Base-by-base conservation (phyloP, 2,797 vertebrate genomes). In the Notolepis coatsorum region DNA sequence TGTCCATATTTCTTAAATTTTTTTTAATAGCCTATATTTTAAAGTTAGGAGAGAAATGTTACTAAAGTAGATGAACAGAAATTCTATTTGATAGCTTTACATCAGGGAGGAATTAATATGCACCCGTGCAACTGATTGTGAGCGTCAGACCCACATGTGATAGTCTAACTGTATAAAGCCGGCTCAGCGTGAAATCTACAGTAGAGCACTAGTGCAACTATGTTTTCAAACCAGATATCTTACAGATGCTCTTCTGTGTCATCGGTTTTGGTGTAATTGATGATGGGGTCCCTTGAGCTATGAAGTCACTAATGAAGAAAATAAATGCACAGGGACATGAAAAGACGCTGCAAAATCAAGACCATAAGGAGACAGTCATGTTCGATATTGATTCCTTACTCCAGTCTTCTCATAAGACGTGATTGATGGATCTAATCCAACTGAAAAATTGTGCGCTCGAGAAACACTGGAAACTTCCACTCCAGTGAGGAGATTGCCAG, bases 141-240 rank as follows among this genome's bases (percentile, higher is more conserved):
- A 89, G 84, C 88, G 82, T 89, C 75, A 53, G 65, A 69, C 1
- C 4, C 49, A 48, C 71, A 68, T 52, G 59, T 54, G 75, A 52
- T n/a, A 64, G 37, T 73, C 55, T 8, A 18, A 71, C 88, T 87
- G 88, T 87, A 91, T 91, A 68, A 82, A 75, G 50, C 50, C 38
- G 18, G 58, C 55, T 13, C 28, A 43, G 50, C 39, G n/a, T n/a
- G n/a, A n/a, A n/a, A 20, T 28, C 13, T 24, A 48, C 18, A 39
- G 49, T 3, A 13, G 39, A 61, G 54, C 84, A 88, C 87, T 86
- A 83, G 87, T 82, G 81, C 67, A 46, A 30, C 58, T 37, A 53
- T n/a, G 45, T 54, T 75, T 63, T 68, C 39, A 54, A 43, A 23
- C 18, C 62, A 73, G 15, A 71, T 18, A 46, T 60, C 84, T 79